Conservation (phyloP, 2,113 vertebrate genomes). For the Charina bottae region DNA sequence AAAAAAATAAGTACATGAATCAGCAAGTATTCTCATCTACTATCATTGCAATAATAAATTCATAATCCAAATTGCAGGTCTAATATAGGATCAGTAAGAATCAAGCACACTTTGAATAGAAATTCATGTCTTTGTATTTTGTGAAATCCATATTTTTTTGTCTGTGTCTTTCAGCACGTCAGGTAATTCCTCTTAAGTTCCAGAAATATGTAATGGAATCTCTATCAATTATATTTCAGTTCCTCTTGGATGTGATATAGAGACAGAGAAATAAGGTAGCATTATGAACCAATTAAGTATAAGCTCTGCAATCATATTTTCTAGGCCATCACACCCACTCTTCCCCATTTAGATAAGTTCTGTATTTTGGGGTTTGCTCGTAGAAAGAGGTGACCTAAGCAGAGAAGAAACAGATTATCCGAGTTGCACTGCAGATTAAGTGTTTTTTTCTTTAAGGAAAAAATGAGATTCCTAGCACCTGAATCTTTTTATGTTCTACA, state of each 20-base stretch:
- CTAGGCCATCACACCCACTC: accelerated
- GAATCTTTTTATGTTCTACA: neutral
- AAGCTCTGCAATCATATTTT: accelerated
- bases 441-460: neutral
- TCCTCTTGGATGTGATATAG: neutral
- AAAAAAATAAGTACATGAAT: neutral
- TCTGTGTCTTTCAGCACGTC: constrained; percentile 45
- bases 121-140: neutral
- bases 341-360: neutral
- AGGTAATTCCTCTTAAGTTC: constrained; percentile 44
- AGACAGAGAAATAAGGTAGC: neutral
- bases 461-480: neutral
- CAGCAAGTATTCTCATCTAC: neutral
- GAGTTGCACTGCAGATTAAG: neutral
- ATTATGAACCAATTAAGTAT: neutral
- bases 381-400: neutral
- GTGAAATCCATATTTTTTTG: neutral
- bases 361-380: neutral
- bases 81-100: neutral
- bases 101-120: neutral
- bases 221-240: neutral
- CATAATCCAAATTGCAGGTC: neutral
- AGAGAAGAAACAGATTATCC: neutral
- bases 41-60: neutral
- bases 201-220: neutral